Evolutionary conservation across 2,113 vertebrate genomes (phyloP).

Genomic region (Larimichthys crocea): DNA sequence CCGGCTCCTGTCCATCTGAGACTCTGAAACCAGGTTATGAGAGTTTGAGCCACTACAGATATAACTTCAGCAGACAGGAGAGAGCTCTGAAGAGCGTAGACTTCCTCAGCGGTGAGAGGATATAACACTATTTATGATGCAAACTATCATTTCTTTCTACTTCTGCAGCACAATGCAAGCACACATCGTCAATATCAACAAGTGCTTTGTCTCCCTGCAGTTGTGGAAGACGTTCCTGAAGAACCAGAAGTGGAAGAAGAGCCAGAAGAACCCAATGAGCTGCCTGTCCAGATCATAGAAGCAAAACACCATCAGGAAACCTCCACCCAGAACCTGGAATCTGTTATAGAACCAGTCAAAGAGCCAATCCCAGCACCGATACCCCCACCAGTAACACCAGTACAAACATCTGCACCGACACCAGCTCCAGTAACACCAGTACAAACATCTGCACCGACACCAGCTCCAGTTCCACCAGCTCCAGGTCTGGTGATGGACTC

Average conservation of each 20-base stretch:
- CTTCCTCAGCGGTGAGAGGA: conserved; percentile 78
- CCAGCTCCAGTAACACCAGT: conserved; percentile 21
- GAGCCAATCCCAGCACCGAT: background rate
- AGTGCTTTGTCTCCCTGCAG: conserved; percentile 50
- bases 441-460: background rate
- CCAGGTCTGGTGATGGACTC: background rate
- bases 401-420: background rate
- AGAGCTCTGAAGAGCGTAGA: conserved; percentile 77
- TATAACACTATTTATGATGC: too few species aligned
- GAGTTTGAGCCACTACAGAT: conserved; percentile 78
- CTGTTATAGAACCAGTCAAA: conserved; percentile 23
- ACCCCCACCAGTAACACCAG: conserved; percentile 24
- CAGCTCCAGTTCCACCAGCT: background rate
- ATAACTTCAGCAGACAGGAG: conserved; percentile 82
- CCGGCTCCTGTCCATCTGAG: conserved; percentile 62
- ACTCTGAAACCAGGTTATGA: conserved; percentile 72
- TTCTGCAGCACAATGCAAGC: too few species aligned
- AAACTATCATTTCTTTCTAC: background rate
- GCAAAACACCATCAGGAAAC: conserved; percentile 14
- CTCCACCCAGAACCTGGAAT: background rate
- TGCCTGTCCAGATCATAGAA: conserved; percentile 23
- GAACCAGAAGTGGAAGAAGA: conserved; percentile 61
- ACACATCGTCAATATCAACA: background rate
- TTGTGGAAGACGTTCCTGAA: conserved; percentile 66
- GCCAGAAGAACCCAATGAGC: conserved; percentile 46